Base-by-base conservation (phyloP, 2,888 invertebrate species). In the Chaitophorus viminalis region DNA sequence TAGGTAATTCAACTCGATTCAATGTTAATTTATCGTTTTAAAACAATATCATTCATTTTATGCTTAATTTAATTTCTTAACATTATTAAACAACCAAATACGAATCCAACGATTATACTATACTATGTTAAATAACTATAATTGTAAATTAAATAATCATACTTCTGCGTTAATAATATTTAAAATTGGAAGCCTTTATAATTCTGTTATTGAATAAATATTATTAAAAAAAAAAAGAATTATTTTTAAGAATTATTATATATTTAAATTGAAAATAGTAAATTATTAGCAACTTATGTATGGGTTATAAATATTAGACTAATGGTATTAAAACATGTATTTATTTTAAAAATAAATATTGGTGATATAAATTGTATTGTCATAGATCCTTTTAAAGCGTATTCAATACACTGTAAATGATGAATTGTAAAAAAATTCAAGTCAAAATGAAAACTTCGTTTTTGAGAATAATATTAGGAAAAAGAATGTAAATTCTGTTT, bases 391-490 rank as follows among this genome's bases (percentile, higher is more conserved):
- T 74, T n/a, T 18, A 8, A 70, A 74, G n/a, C 1, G 18, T 76
- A 46, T 25, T 39, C 17, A 14, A 11, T 5, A 29, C n/a, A 33
- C 33, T 84, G 21, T 84, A 31, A 33, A 21, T 33, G 52, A 33
- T 39, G 18, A 14, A 33, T 5, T 31, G 33, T 31, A 77, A n/a
- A 46, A n/a, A n/a, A 76, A 39, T 84, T 36, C n/a, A 46, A 9
- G 17, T 76, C 21, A 1, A 29, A 52, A 54, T n/a, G 54, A 74
- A 74, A 79, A 79, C 54, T 72, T 87, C 29, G 70, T 79, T 72
- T 33, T 29, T 9, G 3, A 78, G 54, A 79, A 87, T 79, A 81
- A 39, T 74, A 87, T 81, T 87, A 74, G 86, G 74, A 87, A 72
- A 36, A 70, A 81, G 25, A 54, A 87, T 54, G 31, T 74, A 60